Conservation (phyloP, 2,797 vertebrate genomes). For the Siniperca obscura region DNA sequence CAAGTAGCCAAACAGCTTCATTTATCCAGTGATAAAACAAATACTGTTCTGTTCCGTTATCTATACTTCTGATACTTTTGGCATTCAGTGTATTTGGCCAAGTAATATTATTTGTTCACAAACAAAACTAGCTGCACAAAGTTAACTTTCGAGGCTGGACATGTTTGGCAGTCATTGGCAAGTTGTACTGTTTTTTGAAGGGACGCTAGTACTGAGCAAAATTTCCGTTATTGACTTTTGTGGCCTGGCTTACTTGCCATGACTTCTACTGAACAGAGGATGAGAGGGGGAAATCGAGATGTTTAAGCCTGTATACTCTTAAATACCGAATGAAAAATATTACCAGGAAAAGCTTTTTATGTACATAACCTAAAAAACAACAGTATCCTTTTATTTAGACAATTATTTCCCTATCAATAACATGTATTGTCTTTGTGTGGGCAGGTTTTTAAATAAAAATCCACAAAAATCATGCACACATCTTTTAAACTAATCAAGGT, state of each 20-base stretch:
- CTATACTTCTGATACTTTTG: slow-evolving; percentile 5
- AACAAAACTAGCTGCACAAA: slow-evolving; percentile 14
- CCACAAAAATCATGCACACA: not conserved
- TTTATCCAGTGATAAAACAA: slow-evolving; percentile 7
- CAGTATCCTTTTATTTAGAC: not conserved
- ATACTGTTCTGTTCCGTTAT: not conserved
- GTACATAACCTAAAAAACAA: not conserved
- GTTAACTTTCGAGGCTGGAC: slow-evolving; percentile 27
- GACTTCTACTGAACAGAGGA: not conserved
- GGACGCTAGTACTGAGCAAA: slow-evolving; percentile 22
- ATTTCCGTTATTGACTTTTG: slow-evolving; percentile 56
- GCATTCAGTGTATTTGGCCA: slow-evolving; percentile 13
- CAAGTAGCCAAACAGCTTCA: not conserved
- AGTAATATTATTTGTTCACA: slow-evolving; percentile 29
- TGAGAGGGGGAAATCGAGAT: not conserved
- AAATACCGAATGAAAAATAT: not conserved
- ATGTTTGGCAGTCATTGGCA: slow-evolving; percentile 14
- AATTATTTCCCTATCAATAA: not conserved
- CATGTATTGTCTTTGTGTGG: not conserved
- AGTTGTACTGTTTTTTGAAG: slow-evolving; percentile 2
- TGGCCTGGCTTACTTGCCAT: slow-evolving; percentile 7
- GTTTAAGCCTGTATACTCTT: not conserved
- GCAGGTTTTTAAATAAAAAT: not conserved
- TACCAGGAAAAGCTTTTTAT: not conserved
- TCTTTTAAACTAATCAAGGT: not conserved